Evolutionary conservation across 1,140 invertebrate species (phyloP), one percentile per base, ranked within the genome.

Genomic region (Nebria ingens): DNA sequence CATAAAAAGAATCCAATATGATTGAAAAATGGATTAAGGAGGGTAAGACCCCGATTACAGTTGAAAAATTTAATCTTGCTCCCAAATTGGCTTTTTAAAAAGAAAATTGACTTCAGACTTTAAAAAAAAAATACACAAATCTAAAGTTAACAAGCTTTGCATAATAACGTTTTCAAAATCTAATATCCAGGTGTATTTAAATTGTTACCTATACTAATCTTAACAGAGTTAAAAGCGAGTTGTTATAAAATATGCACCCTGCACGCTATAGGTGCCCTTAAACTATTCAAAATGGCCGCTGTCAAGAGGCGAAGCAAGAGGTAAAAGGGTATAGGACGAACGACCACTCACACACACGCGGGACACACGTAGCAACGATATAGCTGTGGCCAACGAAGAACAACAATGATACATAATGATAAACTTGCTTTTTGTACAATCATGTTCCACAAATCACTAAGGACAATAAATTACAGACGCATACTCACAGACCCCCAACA

Each of bases 161-260:
- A 45, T 45, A 45, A 45, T 45, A 45, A 45, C 9, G n/a, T n/a
- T 45, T 17, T 11, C 3, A 12, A 45, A 45, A 45, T 45, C 15
- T 45, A 4, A 45, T 45, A 45, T 45, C 40, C 40, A 45, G 40
- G 40, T 45, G 52, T 57, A 57, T 57, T 57, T 57, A 57, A 57
- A 57, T 57, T 38, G n/a, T 17, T n/a, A 51, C n/a, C n/a, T n/a
- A n/a, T n/a, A n/a, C 56, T 57, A 57, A 57, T 57, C 56, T 57
- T 53, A 57, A 57, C 56, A 49, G 40, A 49, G 52, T 58, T 58
- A 58, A 54, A 19, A 22, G n/a, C 29, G 52, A 50, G 53, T 58
- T 58, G 51, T 53, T 54, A 56, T 59, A 59, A 59, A 59, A 56
- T 59, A 59, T 59, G 58, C 58, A 59, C 58, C 58, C 58, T 42